Evolutionary conservation across 1,140 invertebrate species (phyloP).

Genomic region (Pollicipes pollicipes): DNA sequence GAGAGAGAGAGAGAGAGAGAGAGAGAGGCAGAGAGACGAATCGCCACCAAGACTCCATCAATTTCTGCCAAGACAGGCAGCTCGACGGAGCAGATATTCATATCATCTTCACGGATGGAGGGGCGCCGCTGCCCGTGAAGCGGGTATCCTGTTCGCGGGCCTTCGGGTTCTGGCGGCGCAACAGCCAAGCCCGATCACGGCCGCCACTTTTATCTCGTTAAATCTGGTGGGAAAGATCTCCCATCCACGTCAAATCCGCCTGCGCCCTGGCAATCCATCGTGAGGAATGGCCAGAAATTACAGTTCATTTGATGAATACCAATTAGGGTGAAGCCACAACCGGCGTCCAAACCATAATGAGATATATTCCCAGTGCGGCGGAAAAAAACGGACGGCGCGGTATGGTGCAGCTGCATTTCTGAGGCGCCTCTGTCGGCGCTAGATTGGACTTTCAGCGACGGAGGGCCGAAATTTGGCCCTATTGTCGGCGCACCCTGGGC

Average conservation of each 20-base stretch:
- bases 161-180: too few species aligned
- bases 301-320: slow-evolving; percentile 2
- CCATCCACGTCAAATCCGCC: not conserved
- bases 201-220: too few species aligned
- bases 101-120: too few species aligned
- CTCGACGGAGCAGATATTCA: too few species aligned
- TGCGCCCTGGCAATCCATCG: not conserved
- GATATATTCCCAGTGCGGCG: not conserved
- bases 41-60: too few species aligned
- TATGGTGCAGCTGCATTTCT: not conserved
- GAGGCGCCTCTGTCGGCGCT: not conserved
- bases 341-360: not conserved
- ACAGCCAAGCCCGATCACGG: too few species aligned
- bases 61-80: too few species aligned
- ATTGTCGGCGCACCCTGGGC: not conserved
- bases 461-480: not conserved
- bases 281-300: not conserved
- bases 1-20: too few species aligned
- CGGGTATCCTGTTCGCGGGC: too few species aligned
- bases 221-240: not conserved
- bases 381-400: not conserved
- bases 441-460: not conserved
- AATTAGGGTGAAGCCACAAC: not conserved
- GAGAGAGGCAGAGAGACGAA: too few species aligned
- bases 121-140: too few species aligned